Base-by-base conservation (phyloP, 2,797 vertebrate genomes). In the Clarias fuscus region DNA sequence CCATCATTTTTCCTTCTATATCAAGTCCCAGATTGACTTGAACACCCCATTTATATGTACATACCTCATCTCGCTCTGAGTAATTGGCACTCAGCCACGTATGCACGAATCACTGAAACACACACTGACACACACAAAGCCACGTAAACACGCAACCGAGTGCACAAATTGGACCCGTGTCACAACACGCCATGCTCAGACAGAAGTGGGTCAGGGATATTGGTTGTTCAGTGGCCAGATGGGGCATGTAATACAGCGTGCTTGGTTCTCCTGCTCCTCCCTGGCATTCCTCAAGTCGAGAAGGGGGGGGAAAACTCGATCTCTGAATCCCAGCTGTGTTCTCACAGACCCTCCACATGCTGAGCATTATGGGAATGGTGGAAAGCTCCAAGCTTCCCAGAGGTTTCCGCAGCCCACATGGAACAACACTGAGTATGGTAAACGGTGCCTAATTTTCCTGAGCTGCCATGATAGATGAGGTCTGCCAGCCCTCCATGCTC, bases 361-460 rank as follows among this genome's bases (percentile, higher is more conserved):
- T 82, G 78, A 82, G 37, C 58, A 71, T 30, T 48, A 40, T 73
- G 40, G 85, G 22, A 33, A 22, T 61, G 48, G 27, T 18, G 20
- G 70, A 56, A 10, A 58, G 78, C 70, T 80, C 24, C 20, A 59
- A 40, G 62, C 37, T 65, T 88, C 22, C 13, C 62, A 37, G 14
- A 61, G 67, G 61, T 61, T 80, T 56, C 18, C n/a, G 58, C 33
- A 75, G 59, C 40, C 17, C 58, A 71, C 64, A 37, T n/a, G 64
- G 62, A 62, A 37, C 84, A 81, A 72, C 86, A 85, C 82, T 89
- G 84, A 77, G 75, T 84, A 86, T 90, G 86, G 90, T 92, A 91
- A 89, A 92, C 91, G 88, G 89, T 91, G 87, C 89, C 88, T 91
- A 90, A 86, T 91, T 90, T 88, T 91, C 64, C 86, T 92, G 87